Evolutionary conservation across 2,888 invertebrate species (phyloP).

Genomic region (Crepidodera aurea): DNA sequence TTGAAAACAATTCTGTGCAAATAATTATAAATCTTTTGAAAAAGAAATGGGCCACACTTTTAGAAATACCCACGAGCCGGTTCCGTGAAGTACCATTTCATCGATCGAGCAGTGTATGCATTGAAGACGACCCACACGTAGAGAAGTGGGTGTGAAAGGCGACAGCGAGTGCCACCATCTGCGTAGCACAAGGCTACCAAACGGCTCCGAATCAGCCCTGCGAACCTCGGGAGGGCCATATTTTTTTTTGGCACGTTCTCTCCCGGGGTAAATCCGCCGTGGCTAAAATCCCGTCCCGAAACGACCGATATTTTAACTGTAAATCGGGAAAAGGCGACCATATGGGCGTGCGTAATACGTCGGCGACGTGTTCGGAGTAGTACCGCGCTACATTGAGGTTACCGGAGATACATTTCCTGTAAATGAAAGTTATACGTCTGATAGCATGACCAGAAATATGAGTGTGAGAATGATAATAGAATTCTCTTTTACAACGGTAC

Average conservation of each 20-base stretch:
- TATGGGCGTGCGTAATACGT: slow-evolving; percentile 11
- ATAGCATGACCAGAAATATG: neutral
- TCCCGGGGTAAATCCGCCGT: slow-evolving; percentile 17
- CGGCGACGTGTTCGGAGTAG: neutral
- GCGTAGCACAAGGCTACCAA: slow-evolving; percentile 36
- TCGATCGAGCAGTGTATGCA: slow-evolving; percentile 13
- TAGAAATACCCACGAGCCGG: neutral
- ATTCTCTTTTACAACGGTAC: neutral
- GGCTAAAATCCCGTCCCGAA: neutral
- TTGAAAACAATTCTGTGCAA: too few relatives aligned
- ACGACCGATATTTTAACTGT: neutral
- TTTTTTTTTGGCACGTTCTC: slow-evolving; percentile 14
- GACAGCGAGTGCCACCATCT: slow-evolving; percentile 30
- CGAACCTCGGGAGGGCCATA: slow-evolving; percentile 19
- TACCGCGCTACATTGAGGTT: slow-evolving; percentile 8
- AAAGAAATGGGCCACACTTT: too few relatives aligned
- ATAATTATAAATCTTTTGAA: too few relatives aligned
- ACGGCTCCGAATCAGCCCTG: slow-evolving; percentile 28
- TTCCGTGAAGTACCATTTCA: neutral
- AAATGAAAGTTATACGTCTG: neutral
- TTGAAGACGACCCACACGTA: slow-evolving; percentile 40
- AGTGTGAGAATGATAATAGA: neutral
- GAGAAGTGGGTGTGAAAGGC: slow-evolving; percentile 42
- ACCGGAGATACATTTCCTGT: slow-evolving; percentile 13
- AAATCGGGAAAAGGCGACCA: slow-evolving; percentile 17